These are phyloP conservation scores for Heptranchias perlo DNA, from an alignment of 2,113 vertebrate species.

Conservation along the genomic window DNA sequence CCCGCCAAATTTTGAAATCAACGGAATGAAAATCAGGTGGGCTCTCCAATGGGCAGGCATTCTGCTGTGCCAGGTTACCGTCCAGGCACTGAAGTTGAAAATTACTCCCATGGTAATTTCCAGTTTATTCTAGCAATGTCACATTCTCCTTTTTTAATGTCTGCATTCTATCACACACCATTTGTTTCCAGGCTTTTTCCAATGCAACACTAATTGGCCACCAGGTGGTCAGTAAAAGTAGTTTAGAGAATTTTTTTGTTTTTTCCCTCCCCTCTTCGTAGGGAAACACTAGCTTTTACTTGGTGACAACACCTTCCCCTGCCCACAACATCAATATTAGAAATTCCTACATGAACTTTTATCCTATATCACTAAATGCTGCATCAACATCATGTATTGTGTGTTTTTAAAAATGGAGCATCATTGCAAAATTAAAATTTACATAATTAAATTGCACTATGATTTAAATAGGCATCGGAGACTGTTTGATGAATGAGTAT, in stretches of 20 bases:
- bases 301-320: background rate
- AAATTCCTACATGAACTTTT: background rate
- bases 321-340: background rate
- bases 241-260: background rate
- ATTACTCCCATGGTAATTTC: background rate
- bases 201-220: background rate
- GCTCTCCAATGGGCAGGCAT: background rate
- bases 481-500: background rate
- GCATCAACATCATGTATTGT: background rate
- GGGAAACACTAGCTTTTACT: background rate
- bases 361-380: background rate
- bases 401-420: background rate
- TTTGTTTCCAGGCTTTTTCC: background rate
- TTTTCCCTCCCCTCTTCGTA: background rate
- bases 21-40: background rate
- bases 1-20: background rate
- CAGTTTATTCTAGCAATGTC: background rate
- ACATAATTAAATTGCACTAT: background rate
- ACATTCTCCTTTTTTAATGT: background rate
- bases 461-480: background rate
- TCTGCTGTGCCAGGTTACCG: background rate
- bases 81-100: background rate
- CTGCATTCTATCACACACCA: background rate
- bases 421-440: background rate
- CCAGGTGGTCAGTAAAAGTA: background rate